phyloP scores from a whole-genome alignment of 2,888 invertebrate species.

The Arctia plantaginis region DNA sequence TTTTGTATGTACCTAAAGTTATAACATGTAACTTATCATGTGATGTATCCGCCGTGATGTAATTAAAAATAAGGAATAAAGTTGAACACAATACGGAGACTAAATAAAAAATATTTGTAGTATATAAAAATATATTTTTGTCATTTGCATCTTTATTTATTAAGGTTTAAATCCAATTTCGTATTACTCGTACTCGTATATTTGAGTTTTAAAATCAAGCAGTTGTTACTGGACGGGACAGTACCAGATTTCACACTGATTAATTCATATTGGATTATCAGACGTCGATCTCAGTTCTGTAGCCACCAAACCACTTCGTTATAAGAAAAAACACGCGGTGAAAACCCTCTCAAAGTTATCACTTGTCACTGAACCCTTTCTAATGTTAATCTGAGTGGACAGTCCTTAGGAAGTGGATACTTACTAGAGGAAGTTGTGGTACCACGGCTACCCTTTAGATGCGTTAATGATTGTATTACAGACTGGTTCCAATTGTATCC shows the following conservation, averaged over 20 bases:
- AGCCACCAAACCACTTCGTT: conserved; percentile 40
- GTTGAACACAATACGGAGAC: no score
- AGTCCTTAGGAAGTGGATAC: conserved; percentile 36
- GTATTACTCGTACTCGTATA: not conserved
- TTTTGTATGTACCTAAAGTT: not conserved
- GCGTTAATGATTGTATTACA: conserved; percentile 47
- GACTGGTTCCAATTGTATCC: conserved; percentile 3
- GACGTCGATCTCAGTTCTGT: conserved; percentile 2
- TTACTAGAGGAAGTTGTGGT: conserved; percentile 44
- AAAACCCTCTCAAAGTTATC: conserved; percentile 43
- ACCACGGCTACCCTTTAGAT: conserved; percentile 30
- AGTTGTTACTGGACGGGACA: not conserved
- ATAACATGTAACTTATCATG: not conserved
- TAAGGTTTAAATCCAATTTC: not conserved
- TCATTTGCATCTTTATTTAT: not conserved
- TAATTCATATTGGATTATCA: conserved; percentile 13
- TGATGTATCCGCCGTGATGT: no score
- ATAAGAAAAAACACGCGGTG: conserved; percentile 42
- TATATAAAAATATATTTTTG: not conserved
- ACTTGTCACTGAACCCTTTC: conserved; percentile 37
- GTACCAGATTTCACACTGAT: conserved; percentile 16
- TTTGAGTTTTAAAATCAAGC: conserved; percentile 5
- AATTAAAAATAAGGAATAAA: no score
- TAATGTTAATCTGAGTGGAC: conserved; percentile 43
- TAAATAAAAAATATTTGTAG: not conserved